Conservation (phyloP, 2,113 vertebrate genomes). For the Micromys minutus region DNA sequence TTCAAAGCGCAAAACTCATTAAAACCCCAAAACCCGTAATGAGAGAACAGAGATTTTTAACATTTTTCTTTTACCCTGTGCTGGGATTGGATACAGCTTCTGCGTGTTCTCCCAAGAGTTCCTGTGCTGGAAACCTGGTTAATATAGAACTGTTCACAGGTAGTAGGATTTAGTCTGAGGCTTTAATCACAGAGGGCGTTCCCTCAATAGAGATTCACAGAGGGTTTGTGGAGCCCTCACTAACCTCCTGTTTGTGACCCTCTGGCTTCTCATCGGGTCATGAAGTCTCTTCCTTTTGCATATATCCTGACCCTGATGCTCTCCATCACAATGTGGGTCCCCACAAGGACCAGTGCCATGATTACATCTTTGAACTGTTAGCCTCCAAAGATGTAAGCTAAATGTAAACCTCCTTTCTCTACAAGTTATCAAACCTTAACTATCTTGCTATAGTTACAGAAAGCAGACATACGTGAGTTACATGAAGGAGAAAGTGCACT, state of each 20-base stretch:
- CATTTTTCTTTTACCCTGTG: background rate
- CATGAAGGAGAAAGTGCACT: background rate
- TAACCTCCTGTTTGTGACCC: no score
- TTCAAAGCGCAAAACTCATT: constrained; percentile 18
- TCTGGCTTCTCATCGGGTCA: background rate
- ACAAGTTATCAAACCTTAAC: background rate
- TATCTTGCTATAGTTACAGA: background rate
- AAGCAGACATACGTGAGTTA: background rate
- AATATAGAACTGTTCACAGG: background rate
- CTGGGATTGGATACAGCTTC: background rate
- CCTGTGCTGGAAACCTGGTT: background rate
- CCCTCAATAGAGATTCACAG: background rate
- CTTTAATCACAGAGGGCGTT: background rate
- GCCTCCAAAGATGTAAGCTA: background rate
- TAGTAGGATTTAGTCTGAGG: background rate
- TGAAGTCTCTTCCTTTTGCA: background rate
- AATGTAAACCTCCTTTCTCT: background rate
- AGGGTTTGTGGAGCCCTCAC: background rate
- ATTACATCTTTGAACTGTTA: background rate
- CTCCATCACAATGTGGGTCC: background rate
- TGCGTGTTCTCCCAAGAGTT: background rate
- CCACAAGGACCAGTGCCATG: background rate
- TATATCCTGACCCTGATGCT: background rate
- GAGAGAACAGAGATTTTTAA: constrained; percentile 1
- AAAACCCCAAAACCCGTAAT: background rate